Percentiles rank a stretch among this genome's conserved stretches.
phyloP scores from a whole-genome alignment of 2,888 invertebrate species.

The Andrena hattorfiana region DNA sequence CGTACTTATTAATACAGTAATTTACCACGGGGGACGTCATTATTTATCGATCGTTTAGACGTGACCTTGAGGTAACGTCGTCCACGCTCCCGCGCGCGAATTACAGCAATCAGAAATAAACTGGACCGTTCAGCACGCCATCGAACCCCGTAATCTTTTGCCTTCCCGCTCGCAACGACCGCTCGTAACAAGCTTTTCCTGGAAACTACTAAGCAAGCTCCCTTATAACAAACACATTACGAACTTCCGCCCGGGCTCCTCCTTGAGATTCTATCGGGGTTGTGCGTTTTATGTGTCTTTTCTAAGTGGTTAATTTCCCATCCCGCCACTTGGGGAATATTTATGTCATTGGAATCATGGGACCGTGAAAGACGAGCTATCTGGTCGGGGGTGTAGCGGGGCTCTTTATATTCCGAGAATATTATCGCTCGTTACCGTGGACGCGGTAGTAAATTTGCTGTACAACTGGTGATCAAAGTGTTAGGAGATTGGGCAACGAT shows the following conservation, averaged over 20 bases:
- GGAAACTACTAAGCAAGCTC: background rate
- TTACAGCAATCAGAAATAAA: conserved; percentile 64
- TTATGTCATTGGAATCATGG: conserved; percentile 32
- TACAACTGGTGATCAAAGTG: conserved; percentile 9
- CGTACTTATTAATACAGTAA: conserved; percentile 44
- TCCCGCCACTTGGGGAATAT: conserved; percentile 28
- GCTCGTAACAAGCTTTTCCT: conserved; percentile 5
- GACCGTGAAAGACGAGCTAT: conserved; percentile 31
- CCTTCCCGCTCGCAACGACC: background rate
- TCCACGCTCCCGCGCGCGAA: conserved; percentile 17
- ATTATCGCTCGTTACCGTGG: conserved; percentile 20
- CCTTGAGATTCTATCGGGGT: conserved; percentile 24
- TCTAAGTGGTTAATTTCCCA: conserved; percentile 30
- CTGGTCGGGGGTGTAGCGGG: background rate
- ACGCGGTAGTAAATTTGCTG: conserved; percentile 1
- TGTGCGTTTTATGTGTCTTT: background rate
- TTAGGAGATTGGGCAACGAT: background rate
- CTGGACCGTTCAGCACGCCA: conserved; percentile 37
- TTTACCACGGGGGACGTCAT: conserved; percentile 49
- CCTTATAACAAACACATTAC: conserved; percentile 1
- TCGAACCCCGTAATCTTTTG: conserved; percentile 10
- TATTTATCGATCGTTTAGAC: conserved; percentile 62
- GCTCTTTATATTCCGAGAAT: conserved; percentile 22
- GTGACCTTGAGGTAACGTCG: conserved; percentile 56
- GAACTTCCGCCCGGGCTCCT: conserved; percentile 2